Evolutionary conservation across 2,888 invertebrate species (phyloP).

Genomic region (Glaucopsyche alexis): DNA sequence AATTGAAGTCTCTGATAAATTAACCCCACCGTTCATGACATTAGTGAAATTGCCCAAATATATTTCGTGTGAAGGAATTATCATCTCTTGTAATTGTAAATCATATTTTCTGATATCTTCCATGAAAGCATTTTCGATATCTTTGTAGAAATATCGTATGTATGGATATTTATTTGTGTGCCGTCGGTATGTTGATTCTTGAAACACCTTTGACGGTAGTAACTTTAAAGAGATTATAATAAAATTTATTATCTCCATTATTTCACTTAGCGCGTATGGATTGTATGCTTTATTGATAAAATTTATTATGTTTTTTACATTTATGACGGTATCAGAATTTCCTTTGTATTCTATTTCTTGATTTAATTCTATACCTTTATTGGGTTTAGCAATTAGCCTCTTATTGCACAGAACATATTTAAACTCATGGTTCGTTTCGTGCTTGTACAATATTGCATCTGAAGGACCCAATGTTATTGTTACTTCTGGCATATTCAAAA

Average conservation of each 20-base stretch:
- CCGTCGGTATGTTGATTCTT: constrained; percentile 32
- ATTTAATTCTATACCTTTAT: constrained; percentile 32
- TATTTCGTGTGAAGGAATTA: constrained; percentile 45
- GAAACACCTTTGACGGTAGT: constrained; percentile 32
- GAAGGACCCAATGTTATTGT: constrained; percentile 38
- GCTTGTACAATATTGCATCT: constrained; percentile 39
- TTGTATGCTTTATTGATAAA: constrained; percentile 18
- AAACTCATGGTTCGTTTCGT: constrained; percentile 43
- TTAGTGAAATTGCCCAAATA: constrained; percentile 34
- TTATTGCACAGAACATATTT: constrained; percentile 50
- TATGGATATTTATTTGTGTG: constrained; percentile 50
- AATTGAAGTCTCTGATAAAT: constrained; percentile 34
- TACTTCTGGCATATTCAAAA: constrained; percentile 51
- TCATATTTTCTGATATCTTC: constrained; percentile 44
- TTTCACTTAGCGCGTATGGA: not conserved
- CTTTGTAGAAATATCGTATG: constrained; percentile 50
- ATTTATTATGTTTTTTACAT: constrained; percentile 23
- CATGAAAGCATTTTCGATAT: constrained; percentile 36
- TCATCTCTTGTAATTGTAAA: constrained; percentile 53
- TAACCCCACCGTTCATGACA: not conserved
- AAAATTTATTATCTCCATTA: constrained; percentile 35
- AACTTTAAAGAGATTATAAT: constrained; percentile 34
- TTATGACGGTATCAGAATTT: not conserved
- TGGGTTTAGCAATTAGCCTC: constrained; percentile 34
- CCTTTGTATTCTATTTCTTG: constrained; percentile 36